Evolutionary conservation across 2,888 invertebrate species (phyloP), one percentile per base, ranked within the genome.

Genomic region (Keiferia lycopersicella): DNA sequence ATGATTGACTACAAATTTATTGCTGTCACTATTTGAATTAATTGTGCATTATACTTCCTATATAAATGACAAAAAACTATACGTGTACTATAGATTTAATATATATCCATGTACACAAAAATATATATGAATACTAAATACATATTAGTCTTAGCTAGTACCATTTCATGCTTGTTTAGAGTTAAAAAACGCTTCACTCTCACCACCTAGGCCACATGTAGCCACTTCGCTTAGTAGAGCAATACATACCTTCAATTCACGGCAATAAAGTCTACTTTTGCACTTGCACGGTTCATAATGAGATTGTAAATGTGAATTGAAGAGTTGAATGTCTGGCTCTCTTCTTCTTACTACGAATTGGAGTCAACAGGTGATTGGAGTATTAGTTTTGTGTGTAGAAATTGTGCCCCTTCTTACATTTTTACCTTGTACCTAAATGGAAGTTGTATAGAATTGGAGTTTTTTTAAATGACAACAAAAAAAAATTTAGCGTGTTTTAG

Each of bases 321-420:
- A 88, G 90, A 88, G 85, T 86, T 89, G 86, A 81, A 86, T 88
- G 91, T 92, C 91, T 92, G 91, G 91, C 91, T 92, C 89, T 90
- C 89, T 80, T 57, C 67, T 67, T 65, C 62, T 50, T 30, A 79
- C 79, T 80, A 75, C 75, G 73, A 8, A n/a, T n/a, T n/a, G 14
- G 7, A 30, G 11, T 14, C 26, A 30, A 45, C 60, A 60, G 41
- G 60, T 60, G 60, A 48, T 16, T 56, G 51, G 12, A 48, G 48
- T 56, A 16, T 26, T 34, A 22, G 50, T 20, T n/a, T 3, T 51
- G 20, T 11, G 8, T 53, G 51, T 53, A 53, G 51, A 22, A 14
- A 45, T 41, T 41, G 14, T 41, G 12, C 41, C n/a, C n/a, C n/a
- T n/a, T n/a, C n/a, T n/a, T n/a, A n/a, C n/a, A n/a, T n/a, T n/a